phyloP scores from a whole-genome alignment of 2,113 vertebrate genomes.

The Leucopsar rothschildi region DNA sequence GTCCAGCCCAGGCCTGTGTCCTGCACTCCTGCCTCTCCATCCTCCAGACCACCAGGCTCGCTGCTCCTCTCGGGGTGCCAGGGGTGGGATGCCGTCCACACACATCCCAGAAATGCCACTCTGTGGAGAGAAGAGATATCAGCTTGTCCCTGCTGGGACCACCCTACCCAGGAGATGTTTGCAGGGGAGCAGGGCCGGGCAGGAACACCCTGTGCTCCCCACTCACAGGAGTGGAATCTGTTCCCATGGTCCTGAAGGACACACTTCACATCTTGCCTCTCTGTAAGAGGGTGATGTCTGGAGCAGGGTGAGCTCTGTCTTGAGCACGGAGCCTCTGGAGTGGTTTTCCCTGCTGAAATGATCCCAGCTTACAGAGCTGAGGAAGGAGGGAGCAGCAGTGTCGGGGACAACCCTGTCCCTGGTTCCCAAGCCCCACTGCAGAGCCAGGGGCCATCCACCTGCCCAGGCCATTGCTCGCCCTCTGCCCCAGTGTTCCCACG shows the following conservation, averaged over 20 bases:
- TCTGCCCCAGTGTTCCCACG: fast-evolving
- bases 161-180: background rate
- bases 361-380: background rate
- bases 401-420: background rate
- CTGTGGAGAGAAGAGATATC: constrained; percentile 52
- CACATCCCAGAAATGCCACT: fast-evolving
- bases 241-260: background rate
- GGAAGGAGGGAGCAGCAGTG: background rate
- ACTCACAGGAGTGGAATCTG: background rate
- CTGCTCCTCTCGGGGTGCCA: background rate
- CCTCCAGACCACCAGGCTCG: background rate
- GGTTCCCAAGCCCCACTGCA: background rate
- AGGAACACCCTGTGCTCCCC: background rate
- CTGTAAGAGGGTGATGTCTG: background rate
- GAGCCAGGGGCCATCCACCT: background rate
- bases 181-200: background rate
- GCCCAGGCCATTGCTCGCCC: fast-evolving
- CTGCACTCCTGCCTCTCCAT: background rate
- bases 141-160: background rate
- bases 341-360: background rate
- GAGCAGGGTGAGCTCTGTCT: background rate
- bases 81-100: background rate
- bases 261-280: background rate
- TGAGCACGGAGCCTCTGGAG: fast-evolving
- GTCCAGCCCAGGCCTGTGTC: background rate